Percentiles rank a stretch among this genome's conserved stretches.
These are phyloP conservation scores for Chloroceryle aenea DNA, from an alignment of 2,113 vertebrate genomes.

Conservation along the genomic window DNA sequence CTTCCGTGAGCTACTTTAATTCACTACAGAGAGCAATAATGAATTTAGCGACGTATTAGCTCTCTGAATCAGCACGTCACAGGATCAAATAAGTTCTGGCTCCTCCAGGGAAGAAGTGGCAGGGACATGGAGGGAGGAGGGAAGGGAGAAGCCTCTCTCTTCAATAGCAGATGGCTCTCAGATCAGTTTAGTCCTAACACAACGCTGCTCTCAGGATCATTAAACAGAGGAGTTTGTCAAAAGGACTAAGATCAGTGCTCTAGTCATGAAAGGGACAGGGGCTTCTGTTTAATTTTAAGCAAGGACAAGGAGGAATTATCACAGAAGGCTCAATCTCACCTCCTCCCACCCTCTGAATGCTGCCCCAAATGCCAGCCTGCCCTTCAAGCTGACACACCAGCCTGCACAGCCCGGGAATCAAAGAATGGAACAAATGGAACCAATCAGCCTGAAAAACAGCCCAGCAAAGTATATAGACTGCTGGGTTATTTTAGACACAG, in stretches of 20 bases:
- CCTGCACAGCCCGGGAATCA: background rate
- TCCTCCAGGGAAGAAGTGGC: background rate
- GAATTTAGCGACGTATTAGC: background rate
- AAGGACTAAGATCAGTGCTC: background rate
- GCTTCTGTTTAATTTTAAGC: background rate
- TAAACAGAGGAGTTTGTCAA: background rate
- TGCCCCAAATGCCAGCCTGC: background rate
- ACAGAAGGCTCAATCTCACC: background rate
- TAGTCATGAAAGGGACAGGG: background rate
- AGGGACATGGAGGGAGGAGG: background rate
- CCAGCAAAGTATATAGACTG: background rate
- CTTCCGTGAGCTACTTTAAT: background rate
- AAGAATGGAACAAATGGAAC: background rate
- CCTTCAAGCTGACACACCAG: background rate
- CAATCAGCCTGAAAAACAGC: background rate
- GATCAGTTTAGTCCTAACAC: background rate
- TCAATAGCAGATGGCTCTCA: background rate
- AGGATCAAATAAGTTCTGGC: background rate
- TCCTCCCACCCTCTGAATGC: background rate
- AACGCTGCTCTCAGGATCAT: conserved; percentile 9
- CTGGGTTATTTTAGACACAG: background rate
- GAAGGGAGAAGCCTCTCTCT: background rate
- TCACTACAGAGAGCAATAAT: background rate
- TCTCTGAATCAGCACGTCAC: conserved; percentile 8
- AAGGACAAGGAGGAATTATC: background rate